A percentile compares a stretch with the other conserved stretches of the same genome.
Evolutionary conservation across 1,140 invertebrate genomes (phyloP).

Genomic region (Aphelinus atriplicis): DNA sequence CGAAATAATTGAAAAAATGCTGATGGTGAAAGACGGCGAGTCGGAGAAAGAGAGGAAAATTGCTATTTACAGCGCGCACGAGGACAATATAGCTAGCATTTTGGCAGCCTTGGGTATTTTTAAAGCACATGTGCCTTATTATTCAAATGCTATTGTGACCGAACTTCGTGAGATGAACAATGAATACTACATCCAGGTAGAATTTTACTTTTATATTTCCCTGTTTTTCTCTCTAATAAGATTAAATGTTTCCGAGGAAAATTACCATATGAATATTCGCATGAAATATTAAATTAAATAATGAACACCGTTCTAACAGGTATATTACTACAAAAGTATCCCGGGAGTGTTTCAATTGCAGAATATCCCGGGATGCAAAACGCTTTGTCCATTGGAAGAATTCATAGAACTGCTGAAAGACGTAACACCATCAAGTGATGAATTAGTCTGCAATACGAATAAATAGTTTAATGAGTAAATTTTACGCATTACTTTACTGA

Average conservation of each 20-base stretch:
- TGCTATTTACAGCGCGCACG: slow-evolving; percentile 72
- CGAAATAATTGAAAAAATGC: slow-evolving; percentile 65
- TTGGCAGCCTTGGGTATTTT: slow-evolving; percentile 72
- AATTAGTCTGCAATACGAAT: too few relatives aligned
- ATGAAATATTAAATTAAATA: neutral
- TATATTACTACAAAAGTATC: neutral
- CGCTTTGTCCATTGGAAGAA: slow-evolving; percentile 11
- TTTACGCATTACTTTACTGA: too few relatives aligned
- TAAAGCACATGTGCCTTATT: slow-evolving; percentile 53
- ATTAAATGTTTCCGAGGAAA: neutral
- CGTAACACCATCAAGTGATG: too few relatives aligned
- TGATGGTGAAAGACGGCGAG: slow-evolving; percentile 52
- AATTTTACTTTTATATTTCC: neutral
- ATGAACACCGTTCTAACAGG: too few relatives aligned
- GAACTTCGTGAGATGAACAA: slow-evolving; percentile 18
- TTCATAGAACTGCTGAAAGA: neutral
- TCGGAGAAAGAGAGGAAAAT: slow-evolving; percentile 61
- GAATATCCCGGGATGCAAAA: slow-evolving; percentile 11
- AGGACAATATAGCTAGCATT: slow-evolving; percentile 74
- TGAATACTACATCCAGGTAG: slow-evolving; percentile 31
- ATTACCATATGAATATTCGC: too few relatives aligned
- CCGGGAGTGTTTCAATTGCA: neutral
- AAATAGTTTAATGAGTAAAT: too few relatives aligned
- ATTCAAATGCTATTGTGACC: slow-evolving; percentile 21
- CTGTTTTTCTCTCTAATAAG: too few relatives aligned